Evolutionary conservation across 2,888 invertebrate genomes (phyloP), one percentile per base, ranked within the genome.

Genomic region (Tuta absoluta): DNA sequence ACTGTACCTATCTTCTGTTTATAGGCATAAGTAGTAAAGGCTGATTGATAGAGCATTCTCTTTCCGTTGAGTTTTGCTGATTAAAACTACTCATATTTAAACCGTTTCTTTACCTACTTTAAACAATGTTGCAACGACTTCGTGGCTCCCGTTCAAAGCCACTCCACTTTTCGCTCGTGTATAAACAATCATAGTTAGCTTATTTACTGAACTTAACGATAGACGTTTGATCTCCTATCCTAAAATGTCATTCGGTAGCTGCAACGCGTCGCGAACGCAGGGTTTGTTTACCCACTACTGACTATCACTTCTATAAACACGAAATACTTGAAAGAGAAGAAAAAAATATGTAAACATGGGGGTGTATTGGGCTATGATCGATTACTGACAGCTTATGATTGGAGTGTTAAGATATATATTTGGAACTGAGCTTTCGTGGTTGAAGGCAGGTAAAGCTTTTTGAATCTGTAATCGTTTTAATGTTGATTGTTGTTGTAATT

Each of bases 271-370:
- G 75, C 68, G 17, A 45, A 1, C 4, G 69, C 66, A 65, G 38
- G 68, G 72, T 78, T 78, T 86, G 80, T 84, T 84, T 85, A 84
- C 75, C 76, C 72, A 70, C 77, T 75, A 75, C 74, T 76, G 70
- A 67, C 80, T 79, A 80, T 81, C 79, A 76, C 76, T 81, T 76
- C 78, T 76, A 75, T 84, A 84, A 86, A 85, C 84, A 87, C 81
- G 82, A n/a, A n/a, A 17, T n/a, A 17, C 33, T 56, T 17, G n/a
- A 11, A 23, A 23, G 21, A 24, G 51, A 11, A 33, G 56, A 33
- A 56, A 56, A 56, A 56, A 56, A n/a, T 17, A n/a, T n/a, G 24
- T 56, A 33, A 56, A 56, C 56, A 56, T 56, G 33, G 28, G 49
- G 24, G n/a, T 33, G 17, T 17, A 33, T 24, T 3, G 8, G 56